Conservation (phyloP, 2,888 invertebrate species). For the Parnassius apollo region DNA sequence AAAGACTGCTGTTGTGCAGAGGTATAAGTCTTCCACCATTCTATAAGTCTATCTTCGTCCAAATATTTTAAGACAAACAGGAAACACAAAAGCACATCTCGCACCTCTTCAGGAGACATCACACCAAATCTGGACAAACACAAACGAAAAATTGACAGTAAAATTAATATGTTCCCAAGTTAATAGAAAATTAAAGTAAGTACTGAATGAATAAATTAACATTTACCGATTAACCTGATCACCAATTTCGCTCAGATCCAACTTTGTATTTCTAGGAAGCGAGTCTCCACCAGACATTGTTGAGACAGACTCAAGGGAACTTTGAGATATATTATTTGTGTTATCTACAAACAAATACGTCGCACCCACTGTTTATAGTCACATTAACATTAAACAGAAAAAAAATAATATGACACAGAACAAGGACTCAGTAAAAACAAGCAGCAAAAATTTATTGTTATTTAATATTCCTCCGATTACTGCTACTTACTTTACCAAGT, state of each 20-base stretch:
- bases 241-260: conserved; percentile 71
- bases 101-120: conserved; percentile 87
- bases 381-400: conserved; percentile 6
- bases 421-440: background rate
- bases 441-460: background rate
- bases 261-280: conserved; percentile 62
- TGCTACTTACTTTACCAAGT: too few relatives aligned
- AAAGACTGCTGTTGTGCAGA: conserved; percentile 91
- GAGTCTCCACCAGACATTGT: conserved; percentile 84
- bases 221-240: conserved; percentile 77
- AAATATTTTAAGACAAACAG: conserved; percentile 95
- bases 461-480: too few relatives aligned
- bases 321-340: conserved; percentile 87
- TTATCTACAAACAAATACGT: conserved; percentile 72
- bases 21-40: conserved; percentile 94
- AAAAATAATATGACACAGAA: conserved; percentile 11
- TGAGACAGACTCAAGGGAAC: conserved; percentile 89
- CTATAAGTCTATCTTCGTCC: conserved; percentile 92
- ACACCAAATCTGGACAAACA: conserved; percentile 69
- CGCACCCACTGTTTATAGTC: conserved; percentile 17
- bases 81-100: conserved; percentile 93
- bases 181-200: conserved; percentile 3
- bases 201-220: conserved; percentile 6
- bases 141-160: conserved; percentile 11
- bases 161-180: conserved; percentile 4